These are phyloP conservation scores for Calliphora vomitoria DNA, from an alignment of 2,888 invertebrate genomes.

Conservation along the genomic window DNA sequence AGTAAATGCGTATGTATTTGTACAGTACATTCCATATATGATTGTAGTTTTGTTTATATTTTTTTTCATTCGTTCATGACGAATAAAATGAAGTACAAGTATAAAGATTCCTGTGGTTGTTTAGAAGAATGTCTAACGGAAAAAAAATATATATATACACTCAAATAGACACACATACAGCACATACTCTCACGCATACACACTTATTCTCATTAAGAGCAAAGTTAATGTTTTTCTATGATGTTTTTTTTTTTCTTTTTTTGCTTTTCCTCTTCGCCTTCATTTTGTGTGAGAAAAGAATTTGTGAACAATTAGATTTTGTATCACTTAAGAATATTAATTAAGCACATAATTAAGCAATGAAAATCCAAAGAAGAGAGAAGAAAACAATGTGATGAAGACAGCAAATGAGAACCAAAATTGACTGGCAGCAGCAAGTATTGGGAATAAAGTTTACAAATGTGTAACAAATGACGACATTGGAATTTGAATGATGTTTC, in stretches of 20 bases:
- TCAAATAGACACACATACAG: constrained; percentile 22
- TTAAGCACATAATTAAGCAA: constrained; percentile 66
- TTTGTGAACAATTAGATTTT: constrained; percentile 68
- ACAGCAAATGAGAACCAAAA: neutral
- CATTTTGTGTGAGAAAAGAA: constrained; percentile 46
- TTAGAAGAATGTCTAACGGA: constrained; percentile 57
- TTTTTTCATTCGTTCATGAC: constrained; percentile 9
- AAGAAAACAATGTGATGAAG: neutral
- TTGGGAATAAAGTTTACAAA: constrained; percentile 29
- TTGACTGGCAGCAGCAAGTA: neutral
- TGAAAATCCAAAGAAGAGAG: neutral
- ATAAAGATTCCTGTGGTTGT: constrained; percentile 64
- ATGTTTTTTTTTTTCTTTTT: neutral
- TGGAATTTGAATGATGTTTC: neutral
- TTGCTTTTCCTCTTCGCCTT: neutral
- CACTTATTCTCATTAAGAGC: constrained; percentile 25
- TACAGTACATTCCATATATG: neutral
- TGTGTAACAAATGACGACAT: constrained; percentile 14
- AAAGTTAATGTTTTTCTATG: constrained; percentile 23
- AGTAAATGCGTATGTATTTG: neutral
- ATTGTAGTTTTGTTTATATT: neutral
- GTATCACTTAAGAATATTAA: constrained; percentile 65
- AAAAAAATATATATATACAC: constrained; percentile 15
- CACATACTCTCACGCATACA: constrained; percentile 2
- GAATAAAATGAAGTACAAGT: constrained; percentile 30